phyloP scores from a whole-genome alignment of 2,113 vertebrate species.

The Pithys albifrons region DNA sequence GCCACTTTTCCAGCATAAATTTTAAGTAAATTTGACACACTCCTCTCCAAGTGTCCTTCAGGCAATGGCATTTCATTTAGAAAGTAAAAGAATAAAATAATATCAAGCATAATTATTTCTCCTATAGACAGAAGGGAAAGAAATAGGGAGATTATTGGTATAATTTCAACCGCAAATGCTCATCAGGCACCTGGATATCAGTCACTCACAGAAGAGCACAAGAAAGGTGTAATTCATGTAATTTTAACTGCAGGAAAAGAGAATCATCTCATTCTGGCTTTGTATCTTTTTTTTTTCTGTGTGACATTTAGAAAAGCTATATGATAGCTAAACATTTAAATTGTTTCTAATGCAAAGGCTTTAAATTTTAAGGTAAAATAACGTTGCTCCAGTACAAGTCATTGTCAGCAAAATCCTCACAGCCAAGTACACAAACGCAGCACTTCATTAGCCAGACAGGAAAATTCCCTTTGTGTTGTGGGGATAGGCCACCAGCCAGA shows the following conservation, averaged over 20 bases:
- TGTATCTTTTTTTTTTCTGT: not conserved
- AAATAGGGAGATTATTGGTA: not conserved
- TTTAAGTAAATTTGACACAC: not conserved
- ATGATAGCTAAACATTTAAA: not conserved
- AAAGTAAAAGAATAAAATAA: not conserved
- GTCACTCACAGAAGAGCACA: not conserved
- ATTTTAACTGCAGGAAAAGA: not conserved
- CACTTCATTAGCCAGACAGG: not conserved
- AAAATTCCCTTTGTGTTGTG: not conserved
- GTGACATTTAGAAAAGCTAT: not conserved
- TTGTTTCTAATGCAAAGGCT: not conserved
- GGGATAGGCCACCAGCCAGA: not conserved
- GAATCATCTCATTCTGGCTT: not conserved
- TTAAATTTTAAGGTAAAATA: conserved; percentile 7
- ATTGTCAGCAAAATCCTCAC: not conserved
- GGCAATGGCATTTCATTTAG: not conserved
- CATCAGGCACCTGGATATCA: not conserved
- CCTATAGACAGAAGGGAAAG: not conserved
- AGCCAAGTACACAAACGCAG: not conserved
- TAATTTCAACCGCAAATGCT: not conserved
- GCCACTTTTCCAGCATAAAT: not conserved
- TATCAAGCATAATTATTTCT: not conserved
- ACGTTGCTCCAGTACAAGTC: not conserved
- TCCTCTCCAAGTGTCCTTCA: not conserved
- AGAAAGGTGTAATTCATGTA: not conserved